phyloP scores from a whole-genome alignment of 2,888 invertebrate species.

The Orchesella flavescens region DNA sequence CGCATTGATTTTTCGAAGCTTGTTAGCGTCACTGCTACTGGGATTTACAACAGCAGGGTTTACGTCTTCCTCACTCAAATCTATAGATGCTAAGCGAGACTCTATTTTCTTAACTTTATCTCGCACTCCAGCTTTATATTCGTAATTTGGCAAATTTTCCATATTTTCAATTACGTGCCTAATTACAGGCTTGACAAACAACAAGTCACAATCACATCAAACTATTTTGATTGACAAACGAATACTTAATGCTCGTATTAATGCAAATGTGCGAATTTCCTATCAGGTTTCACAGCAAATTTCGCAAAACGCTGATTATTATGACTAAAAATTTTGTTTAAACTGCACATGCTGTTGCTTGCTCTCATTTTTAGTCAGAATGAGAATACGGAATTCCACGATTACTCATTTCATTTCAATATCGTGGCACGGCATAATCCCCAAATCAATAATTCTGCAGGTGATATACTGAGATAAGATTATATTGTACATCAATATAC shows the following conservation, averaged over 20 bases:
- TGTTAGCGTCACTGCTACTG: background rate
- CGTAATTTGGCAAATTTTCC: constrained; percentile 4
- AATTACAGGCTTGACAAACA: background rate
- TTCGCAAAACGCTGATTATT: too few species aligned
- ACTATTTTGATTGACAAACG: background rate
- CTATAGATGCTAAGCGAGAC: constrained; percentile 1
- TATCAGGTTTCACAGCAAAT: too few species aligned
- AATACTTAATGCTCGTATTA: background rate
- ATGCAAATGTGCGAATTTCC: background rate
- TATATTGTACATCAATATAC: background rate
- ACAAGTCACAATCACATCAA: background rate
- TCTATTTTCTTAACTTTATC: constrained; percentile 52
- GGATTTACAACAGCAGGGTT: background rate
- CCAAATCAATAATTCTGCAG: constrained; percentile 1
- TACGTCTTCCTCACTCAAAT: background rate
- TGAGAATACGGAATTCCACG: background rate
- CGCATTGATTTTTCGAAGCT: background rate
- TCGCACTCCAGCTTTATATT: constrained; percentile 37
- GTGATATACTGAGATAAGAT: constrained; percentile 3
- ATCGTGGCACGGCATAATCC: background rate
- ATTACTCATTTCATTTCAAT: background rate
- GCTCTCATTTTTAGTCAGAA: background rate
- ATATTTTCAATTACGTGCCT: background rate
- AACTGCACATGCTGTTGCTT: background rate
- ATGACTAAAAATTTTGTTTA: too few species aligned